phyloP scores from a whole-genome alignment of 2,888 invertebrate species.

The Opisthograptis luteolata region DNA sequence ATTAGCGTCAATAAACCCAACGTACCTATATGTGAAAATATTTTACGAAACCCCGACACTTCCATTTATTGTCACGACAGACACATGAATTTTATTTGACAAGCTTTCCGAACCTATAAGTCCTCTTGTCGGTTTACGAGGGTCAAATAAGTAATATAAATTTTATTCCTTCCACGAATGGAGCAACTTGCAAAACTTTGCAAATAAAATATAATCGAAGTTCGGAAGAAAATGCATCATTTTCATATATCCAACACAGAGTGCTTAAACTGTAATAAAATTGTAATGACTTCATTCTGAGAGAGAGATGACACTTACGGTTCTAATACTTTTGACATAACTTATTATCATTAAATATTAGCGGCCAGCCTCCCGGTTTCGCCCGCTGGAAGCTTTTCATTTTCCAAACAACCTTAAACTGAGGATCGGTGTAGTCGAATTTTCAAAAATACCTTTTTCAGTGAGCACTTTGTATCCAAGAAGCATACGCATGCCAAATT shows the following conservation, averaged over 20 bases:
- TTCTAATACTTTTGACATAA: no score
- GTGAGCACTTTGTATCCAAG: no score
- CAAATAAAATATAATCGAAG: slow-evolving; percentile 27
- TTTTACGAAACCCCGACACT: slow-evolving; percentile 18
- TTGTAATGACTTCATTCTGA: slow-evolving; percentile 5
- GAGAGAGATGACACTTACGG: background rate
- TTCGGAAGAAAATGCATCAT: slow-evolving; percentile 23
- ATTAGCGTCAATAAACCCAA: background rate
- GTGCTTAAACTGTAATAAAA: slow-evolving; percentile 18
- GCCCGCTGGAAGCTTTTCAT: no score
- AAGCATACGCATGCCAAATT: no score
- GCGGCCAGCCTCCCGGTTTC: no score
- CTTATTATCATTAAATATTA: no score
- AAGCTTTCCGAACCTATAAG: slow-evolving; percentile 38
- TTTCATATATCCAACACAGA: slow-evolving; percentile 16
- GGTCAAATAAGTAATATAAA: slow-evolving; percentile 37
- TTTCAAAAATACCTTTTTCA: no score
- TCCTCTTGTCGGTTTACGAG: slow-evolving; percentile 33
- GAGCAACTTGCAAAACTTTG: slow-evolving; percentile 31
- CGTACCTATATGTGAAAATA: slow-evolving; percentile 5
- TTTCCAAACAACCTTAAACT: no score
- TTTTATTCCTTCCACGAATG: slow-evolving; percentile 35
- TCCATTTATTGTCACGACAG: slow-evolving; percentile 28
- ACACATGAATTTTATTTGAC: slow-evolving; percentile 37
- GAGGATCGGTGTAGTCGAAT: no score